phyloP scores from a whole-genome alignment of 1,140 invertebrate genomes.

The Scaptomyza hsui region DNA sequence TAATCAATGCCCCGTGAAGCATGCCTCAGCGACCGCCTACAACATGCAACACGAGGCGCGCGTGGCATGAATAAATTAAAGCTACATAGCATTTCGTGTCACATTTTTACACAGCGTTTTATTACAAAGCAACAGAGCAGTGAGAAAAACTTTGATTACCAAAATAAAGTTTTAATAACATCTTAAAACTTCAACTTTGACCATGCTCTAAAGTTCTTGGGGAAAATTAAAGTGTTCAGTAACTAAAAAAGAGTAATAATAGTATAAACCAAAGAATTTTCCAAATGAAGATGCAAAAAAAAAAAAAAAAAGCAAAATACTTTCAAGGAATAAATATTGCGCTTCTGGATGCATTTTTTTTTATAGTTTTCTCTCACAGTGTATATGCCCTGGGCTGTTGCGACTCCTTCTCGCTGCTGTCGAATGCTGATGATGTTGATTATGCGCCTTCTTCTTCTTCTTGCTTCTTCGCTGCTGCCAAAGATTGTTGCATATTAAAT shows the following conservation, averaged over 20 bases:
- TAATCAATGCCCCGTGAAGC: conserved; percentile 61
- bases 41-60: conserved; percentile 41
- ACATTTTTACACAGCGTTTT: conserved; percentile 66
- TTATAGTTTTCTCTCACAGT: neutral
- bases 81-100: conserved; percentile 52
- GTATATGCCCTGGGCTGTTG: neutral
- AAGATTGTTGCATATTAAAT: conserved; percentile 82
- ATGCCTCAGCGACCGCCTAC: neutral
- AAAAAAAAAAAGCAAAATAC: too few species aligned
- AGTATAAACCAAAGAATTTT: too few species aligned
- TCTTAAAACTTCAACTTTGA: too few species aligned
- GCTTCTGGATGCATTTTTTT: too few species aligned
- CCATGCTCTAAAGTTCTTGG: too few species aligned
- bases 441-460: conserved; percentile 33
- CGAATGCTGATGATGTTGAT: conserved; percentile 57
- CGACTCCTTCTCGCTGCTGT: conserved; percentile 21
- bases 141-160: too few species aligned
- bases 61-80: conserved; percentile 78
- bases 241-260: too few species aligned
- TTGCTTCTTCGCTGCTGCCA: conserved; percentile 48
- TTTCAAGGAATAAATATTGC: too few species aligned
- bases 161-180: too few species aligned
- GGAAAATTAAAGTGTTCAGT: too few species aligned
- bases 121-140: conserved; percentile 46
- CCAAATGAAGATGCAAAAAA: too few species aligned